Percentiles rank a stretch among this genome's conserved stretches.
Evolutionary conservation across 2,113 vertebrate species (phyloP).

Genomic region (Chelonoidis abingdonii): DNA sequence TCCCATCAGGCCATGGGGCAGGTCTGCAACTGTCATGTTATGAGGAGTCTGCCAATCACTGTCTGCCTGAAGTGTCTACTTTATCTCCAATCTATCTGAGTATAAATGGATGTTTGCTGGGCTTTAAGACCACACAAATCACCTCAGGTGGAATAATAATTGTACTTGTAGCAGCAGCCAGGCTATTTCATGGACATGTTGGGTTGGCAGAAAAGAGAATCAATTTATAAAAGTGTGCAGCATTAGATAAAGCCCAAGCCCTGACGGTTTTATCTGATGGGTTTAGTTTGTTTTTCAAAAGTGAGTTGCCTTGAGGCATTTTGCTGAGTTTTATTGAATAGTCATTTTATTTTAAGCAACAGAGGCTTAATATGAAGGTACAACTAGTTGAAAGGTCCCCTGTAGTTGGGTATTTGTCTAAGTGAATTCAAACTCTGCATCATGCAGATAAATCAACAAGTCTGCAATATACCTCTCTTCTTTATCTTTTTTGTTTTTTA

Average conservation of each 20-base stretch:
- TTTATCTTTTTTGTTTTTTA: background rate
- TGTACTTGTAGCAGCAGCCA: constrained; percentile 70
- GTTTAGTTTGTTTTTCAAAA: constrained; percentile 71
- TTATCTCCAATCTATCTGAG: constrained; percentile 61
- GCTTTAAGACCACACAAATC: constrained; percentile 70
- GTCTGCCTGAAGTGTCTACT: constrained; percentile 29
- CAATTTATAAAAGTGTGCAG: constrained; percentile 79
- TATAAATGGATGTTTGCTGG: constrained; percentile 64
- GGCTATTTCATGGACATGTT: constrained; percentile 76
- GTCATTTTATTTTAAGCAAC: constrained; percentile 71
- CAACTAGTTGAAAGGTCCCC: constrained; percentile 61
- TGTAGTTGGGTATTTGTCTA: constrained; percentile 28
- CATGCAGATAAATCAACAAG: background rate
- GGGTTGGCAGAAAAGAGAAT: constrained; percentile 77
- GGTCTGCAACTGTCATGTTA: background rate
- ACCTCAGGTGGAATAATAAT: constrained; percentile 77
- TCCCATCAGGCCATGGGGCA: background rate
- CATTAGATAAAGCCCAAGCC: constrained; percentile 74
- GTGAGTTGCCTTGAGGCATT: constrained; percentile 54
- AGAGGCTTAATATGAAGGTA: constrained; percentile 57
- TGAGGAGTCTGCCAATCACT: constrained; percentile 27
- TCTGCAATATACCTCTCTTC: background rate
- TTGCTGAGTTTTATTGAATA: constrained; percentile 54
- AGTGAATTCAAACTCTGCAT: constrained; percentile 29
- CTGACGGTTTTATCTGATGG: constrained; percentile 76